phyloP scores from a whole-genome alignment of 2,888 invertebrate genomes.

The Caradrina kadenii region DNA sequence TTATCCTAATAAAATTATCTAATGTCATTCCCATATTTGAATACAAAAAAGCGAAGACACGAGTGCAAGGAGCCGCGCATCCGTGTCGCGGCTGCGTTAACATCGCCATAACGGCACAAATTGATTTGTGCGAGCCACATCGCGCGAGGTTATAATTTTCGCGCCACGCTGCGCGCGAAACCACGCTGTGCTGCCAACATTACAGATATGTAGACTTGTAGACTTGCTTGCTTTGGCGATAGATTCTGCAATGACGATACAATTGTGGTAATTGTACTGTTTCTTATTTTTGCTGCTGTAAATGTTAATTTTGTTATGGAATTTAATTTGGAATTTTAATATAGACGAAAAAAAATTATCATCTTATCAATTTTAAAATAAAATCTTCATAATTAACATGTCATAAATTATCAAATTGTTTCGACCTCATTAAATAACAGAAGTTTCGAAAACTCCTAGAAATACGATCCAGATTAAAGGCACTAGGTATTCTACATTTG shows the following conservation, averaged over 20 bases:
- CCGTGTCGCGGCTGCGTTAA: slow-evolving; percentile 71
- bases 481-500: too few relatives aligned
- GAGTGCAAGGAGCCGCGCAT: slow-evolving; percentile 57
- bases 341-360: too few relatives aligned
- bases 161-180: slow-evolving; percentile 82
- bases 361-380: too few relatives aligned
- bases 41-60: slow-evolving; percentile 52
- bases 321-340: background rate
- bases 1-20: slow-evolving; percentile 20
- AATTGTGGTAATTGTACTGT: slow-evolving; percentile 37
- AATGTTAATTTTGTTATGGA: background rate
- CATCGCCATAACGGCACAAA: slow-evolving; percentile 77
- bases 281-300: slow-evolving; percentile 2
- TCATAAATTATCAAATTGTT: too few relatives aligned
- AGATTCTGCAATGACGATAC: slow-evolving; percentile 53
- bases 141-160: slow-evolving; percentile 86
- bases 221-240: slow-evolving; percentile 67
- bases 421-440: too few relatives aligned
- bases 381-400: too few relatives aligned
- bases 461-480: too few relatives aligned
- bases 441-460: too few relatives aligned
- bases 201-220: slow-evolving; percentile 60
- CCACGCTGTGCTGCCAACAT: slow-evolving; percentile 80
- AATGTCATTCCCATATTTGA: slow-evolving; percentile 47
- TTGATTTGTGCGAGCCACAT: slow-evolving; percentile 82